phyloP scores from a whole-genome alignment of 2,888 invertebrate genomes.

The Sarcophaga carnaria region DNA sequence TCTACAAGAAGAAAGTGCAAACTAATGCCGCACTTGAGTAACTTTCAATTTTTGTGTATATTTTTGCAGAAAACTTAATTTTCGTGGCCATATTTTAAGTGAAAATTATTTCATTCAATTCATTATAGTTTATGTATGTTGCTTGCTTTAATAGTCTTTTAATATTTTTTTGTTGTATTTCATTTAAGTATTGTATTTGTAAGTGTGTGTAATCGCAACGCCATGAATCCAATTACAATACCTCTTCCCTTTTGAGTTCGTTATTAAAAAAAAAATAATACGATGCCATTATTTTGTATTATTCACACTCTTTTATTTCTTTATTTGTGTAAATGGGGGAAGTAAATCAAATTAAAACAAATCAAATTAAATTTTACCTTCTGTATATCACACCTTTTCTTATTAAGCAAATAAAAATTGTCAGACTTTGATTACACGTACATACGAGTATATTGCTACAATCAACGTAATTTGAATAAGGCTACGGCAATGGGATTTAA shows the following conservation, averaged over 20 bases:
- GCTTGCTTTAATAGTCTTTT: too few relatives aligned
- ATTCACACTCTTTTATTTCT: constrained; percentile 40
- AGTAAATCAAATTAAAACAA: constrained; percentile 64
- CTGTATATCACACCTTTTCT: constrained; percentile 10
- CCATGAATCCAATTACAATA: constrained; percentile 54
- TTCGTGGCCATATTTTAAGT: not conserved
- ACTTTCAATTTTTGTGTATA: constrained; percentile 37
- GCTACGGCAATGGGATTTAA: too few relatives aligned
- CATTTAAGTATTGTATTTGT: not conserved
- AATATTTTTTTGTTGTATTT: not conserved
- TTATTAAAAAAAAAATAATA: constrained; percentile 22
- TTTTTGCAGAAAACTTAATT: not conserved
- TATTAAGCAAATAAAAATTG: too few relatives aligned
- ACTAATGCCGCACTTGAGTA: not conserved
- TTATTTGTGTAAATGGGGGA: not conserved
- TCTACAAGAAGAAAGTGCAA: constrained; percentile 1
- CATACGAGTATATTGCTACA: not conserved
- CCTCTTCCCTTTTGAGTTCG: constrained; percentile 19
- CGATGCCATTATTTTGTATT: constrained; percentile 36
- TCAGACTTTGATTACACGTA: not conserved
- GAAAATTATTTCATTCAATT: too few relatives aligned
- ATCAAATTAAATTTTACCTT: constrained; percentile 58
- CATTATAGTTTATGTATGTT: too few relatives aligned
- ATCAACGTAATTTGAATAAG: too few relatives aligned
- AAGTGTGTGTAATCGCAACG: not conserved